Evolutionary conservation across 1,140 invertebrate species (phyloP).

Genomic region (Drosophila novamexicana): DNA sequence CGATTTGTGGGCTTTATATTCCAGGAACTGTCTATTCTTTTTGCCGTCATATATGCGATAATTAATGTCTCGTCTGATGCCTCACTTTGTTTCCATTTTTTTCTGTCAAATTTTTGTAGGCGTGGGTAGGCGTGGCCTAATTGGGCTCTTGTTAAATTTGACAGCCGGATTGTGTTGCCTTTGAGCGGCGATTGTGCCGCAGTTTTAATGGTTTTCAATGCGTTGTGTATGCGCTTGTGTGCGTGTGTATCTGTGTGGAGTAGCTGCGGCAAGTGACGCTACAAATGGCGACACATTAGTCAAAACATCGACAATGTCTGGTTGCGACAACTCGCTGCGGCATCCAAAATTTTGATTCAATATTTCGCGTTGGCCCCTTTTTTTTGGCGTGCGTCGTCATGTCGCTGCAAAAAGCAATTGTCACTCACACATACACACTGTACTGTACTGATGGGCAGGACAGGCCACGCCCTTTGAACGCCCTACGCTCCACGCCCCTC

Average conservation of each 20-base stretch:
- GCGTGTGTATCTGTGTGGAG: not conserved
- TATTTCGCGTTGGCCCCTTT: conserved; percentile 21
- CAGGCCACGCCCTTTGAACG: conserved; percentile 1
- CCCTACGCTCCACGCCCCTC: not conserved
- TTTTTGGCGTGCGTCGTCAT: not conserved
- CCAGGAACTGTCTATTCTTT: not conserved
- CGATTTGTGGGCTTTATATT: not conserved
- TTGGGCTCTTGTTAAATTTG: conserved; percentile 43
- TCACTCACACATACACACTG: conserved; percentile 6
- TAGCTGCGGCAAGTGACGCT: conserved; percentile 15
- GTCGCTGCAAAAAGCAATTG: conserved; percentile 33
- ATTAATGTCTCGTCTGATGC: conserved; percentile 28
- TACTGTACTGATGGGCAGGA: too few species aligned
- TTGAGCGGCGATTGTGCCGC: conserved; percentile 30
- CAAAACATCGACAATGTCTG: conserved; percentile 44
- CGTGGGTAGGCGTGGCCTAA: conserved; percentile 21
- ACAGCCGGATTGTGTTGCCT: conserved; percentile 34
- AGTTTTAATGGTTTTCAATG: conserved; percentile 47
- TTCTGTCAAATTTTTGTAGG: conserved; percentile 7
- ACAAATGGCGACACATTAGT: conserved; percentile 50
- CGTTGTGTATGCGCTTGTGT: not conserved
- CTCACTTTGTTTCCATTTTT: not conserved
- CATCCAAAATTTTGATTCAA: conserved; percentile 47
- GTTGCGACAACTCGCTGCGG: conserved; percentile 14
- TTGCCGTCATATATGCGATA: conserved; percentile 10